phyloP scores from a whole-genome alignment of 2,888 invertebrate genomes.

The Synergus umbraculus region DNA sequence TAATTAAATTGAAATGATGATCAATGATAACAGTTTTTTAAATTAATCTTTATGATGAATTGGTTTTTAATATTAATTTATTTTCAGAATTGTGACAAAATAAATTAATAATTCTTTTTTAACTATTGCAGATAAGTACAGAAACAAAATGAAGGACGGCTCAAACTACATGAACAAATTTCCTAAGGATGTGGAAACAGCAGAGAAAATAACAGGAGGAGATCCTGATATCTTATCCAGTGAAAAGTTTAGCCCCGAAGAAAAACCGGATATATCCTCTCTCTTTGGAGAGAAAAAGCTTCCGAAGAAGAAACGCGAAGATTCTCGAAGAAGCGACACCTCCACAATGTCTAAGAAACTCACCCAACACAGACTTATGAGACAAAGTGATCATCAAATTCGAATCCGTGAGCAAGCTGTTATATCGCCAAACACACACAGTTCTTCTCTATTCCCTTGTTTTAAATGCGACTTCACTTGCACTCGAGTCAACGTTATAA shows the following conservation, averaged over 20 bases:
- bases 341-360: conserved; percentile 69
- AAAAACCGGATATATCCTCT: conserved; percentile 79
- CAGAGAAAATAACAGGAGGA: conserved; percentile 86
- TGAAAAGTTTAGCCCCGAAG: conserved; percentile 80
- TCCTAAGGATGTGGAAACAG: conserved; percentile 86
- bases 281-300: conserved; percentile 79
- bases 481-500: conserved; percentile 85
- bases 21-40: too few relatives aligned
- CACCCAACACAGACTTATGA: conserved; percentile 78
- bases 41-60: not conserved
- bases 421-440: conserved; percentile 65
- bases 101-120: conserved; percentile 13
- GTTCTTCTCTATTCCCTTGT: conserved; percentile 79
- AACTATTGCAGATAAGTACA: conserved; percentile 79
- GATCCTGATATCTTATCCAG: conserved; percentile 84
- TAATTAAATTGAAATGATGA: too few relatives aligned
- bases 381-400: conserved; percentile 81
- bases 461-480: conserved; percentile 84
- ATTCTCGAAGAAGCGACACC: conserved; percentile 61
- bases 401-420: conserved; percentile 81
- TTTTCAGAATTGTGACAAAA: not conserved
- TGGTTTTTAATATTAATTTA: not conserved
- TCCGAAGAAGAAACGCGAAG: conserved; percentile 72
- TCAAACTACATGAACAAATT: conserved; percentile 86
- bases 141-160: conserved; percentile 81